phyloP scores from a whole-genome alignment of 2,888 invertebrate genomes.

The Nymphalis c-album region DNA sequence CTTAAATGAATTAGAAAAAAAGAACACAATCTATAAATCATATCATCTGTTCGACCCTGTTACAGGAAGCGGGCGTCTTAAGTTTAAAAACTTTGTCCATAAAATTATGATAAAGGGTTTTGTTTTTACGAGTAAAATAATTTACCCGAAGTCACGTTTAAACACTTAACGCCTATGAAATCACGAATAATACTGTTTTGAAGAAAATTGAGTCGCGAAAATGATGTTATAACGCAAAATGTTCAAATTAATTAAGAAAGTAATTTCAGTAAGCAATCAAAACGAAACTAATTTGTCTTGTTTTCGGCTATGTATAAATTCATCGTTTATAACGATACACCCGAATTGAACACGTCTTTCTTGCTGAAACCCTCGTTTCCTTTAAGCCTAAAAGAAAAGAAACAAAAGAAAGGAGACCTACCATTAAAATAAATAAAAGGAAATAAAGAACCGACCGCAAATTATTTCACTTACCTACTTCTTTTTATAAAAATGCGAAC shows the following conservation, averaged over 20 bases:
- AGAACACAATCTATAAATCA: conserved; percentile 52
- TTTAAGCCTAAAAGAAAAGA: conserved; percentile 62
- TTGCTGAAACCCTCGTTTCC: conserved; percentile 59
- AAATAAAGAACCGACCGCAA: conserved; percentile 79
- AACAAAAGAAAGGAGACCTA: conserved; percentile 75
- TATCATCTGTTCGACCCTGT: conserved; percentile 61
- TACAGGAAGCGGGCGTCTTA: conserved; percentile 66
- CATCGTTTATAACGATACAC: conserved; percentile 65
- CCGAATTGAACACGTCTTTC: conserved; percentile 61
- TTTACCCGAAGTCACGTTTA: conserved; percentile 62
- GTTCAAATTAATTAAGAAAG: conserved; percentile 48
- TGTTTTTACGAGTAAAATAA: conserved; percentile 68
- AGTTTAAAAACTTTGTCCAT: conserved; percentile 65
- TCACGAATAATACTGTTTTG: conserved; percentile 47
- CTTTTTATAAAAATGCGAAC: conserved; percentile 82
- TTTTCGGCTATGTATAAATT: conserved; percentile 55
- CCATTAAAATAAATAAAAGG: conserved; percentile 82
- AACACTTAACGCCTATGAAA: conserved; percentile 60
- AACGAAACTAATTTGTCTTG: conserved; percentile 65
- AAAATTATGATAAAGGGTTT: conserved; percentile 76
- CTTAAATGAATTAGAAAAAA: conserved; percentile 50
- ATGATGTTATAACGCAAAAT: conserved; percentile 41
- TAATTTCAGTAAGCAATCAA: conserved; percentile 61
- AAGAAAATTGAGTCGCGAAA: conserved; percentile 39
- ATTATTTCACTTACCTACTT: conserved; percentile 81